Conservation (phyloP, 2,888 invertebrate genomes). For the Andrena trimmerana region DNA sequence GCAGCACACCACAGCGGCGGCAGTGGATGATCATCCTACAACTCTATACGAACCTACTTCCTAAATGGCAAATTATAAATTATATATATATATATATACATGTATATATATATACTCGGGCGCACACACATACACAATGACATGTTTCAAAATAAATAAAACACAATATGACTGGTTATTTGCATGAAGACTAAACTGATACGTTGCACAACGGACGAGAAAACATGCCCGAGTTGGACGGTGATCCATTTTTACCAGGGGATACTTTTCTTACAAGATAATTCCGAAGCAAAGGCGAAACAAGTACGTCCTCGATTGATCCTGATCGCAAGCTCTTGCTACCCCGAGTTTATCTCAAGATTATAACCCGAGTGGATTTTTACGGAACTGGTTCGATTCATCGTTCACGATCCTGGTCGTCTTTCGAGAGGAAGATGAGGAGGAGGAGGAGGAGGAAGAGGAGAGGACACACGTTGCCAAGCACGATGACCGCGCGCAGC, state of each 20-base stretch:
- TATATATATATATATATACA: no score
- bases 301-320: not conserved
- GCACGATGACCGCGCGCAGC: no score
- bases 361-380: not conserved
- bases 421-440: not conserved
- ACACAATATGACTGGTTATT: constrained; percentile 75
- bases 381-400: not conserved
- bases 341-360: not conserved
- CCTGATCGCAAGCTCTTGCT: constrained; percentile 2
- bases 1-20: constrained; percentile 79
- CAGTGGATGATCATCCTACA: constrained; percentile 82
- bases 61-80: constrained; percentile 82
- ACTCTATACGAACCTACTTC: constrained; percentile 83
- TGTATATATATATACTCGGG: no score
- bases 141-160: constrained; percentile 83
- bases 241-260: constrained; percentile 37
- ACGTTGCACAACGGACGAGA: constrained; percentile 49
- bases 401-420: not conserved
- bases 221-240: constrained; percentile 52
- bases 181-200: constrained; percentile 63
- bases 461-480: no score
- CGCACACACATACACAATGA: constrained; percentile 72
- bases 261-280: constrained; percentile 14
- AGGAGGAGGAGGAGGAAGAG: not conserved
- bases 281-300: not conserved